Percentiles rank a stretch among this genome's conserved stretches.
Conservation (phyloP, 1,140 invertebrate genomes). For the Oryctes rhinoceros region DNA sequence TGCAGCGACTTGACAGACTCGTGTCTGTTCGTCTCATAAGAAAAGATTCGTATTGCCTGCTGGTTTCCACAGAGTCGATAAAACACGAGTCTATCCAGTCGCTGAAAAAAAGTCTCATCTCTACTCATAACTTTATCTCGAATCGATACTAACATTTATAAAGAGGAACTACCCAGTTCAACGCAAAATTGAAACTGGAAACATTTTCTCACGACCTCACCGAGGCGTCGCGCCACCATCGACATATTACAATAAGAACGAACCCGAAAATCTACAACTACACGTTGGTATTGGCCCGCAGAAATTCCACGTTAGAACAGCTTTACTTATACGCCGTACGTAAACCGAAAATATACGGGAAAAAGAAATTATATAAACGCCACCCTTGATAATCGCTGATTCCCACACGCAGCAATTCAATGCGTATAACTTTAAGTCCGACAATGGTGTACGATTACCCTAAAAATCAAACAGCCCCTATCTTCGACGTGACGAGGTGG, state of each 20-base stretch:
- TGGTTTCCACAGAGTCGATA: too few relatives aligned
- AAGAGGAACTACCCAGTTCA: too few relatives aligned
- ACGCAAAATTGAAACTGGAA: too few relatives aligned
- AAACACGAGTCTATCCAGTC: too few relatives aligned
- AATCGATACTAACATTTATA: too few relatives aligned
- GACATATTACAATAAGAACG: too few relatives aligned
- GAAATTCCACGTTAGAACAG: background rate
- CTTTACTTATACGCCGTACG: background rate
- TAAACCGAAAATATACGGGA: background rate
- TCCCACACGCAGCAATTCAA: background rate
- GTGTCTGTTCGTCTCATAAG: too few relatives aligned
- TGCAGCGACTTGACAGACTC: too few relatives aligned
- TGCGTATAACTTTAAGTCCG: background rate
- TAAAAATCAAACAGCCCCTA: constrained; percentile 18
- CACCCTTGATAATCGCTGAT: constrained; percentile 2
- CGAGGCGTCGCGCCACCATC: too few relatives aligned
- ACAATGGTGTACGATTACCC: background rate
- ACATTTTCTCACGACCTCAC: background rate
- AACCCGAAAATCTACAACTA: background rate
- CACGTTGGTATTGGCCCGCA: background rate
- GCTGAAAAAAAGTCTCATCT: too few relatives aligned
- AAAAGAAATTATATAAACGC: background rate
- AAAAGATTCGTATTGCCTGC: too few relatives aligned
- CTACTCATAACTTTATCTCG: too few relatives aligned
- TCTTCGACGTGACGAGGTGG: background rate